Conservation (phyloP, 2,113 vertebrate genomes). For the Nothocercus nigrocapillus region DNA sequence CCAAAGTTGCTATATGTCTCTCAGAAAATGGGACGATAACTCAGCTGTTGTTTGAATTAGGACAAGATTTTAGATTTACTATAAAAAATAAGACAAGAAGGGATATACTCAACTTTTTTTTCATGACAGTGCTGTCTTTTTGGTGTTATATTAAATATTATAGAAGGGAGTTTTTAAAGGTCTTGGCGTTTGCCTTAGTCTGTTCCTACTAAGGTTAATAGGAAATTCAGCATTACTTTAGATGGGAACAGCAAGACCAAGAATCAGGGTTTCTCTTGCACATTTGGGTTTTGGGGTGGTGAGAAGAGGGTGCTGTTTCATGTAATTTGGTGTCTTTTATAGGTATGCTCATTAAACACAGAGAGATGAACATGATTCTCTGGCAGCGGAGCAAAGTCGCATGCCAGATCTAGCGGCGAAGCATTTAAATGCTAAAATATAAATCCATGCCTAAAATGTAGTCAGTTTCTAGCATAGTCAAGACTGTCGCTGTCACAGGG, state of each 20-base stretch:
- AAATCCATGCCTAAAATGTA: not conserved
- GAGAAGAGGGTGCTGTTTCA: not conserved
- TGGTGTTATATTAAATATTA: not conserved
- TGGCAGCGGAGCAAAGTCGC: not conserved
- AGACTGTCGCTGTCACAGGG: not conserved
- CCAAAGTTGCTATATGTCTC: accelerated
- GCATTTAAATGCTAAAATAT: not conserved
- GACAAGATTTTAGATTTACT: not conserved
- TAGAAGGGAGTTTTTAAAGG: not conserved
- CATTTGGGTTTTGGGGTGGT: not conserved
- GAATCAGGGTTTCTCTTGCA: not conserved
- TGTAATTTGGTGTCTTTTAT: not conserved
- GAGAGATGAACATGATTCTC: not conserved
- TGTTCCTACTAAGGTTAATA: not conserved
- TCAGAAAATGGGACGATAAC: not conserved
- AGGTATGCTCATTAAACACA: accelerated
- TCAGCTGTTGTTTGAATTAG: not conserved
- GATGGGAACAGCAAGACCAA: not conserved
- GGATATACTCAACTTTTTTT: not conserved
- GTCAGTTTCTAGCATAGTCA: not conserved
- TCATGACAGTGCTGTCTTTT: not conserved
- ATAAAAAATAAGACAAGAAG: not conserved
- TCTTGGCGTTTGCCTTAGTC: not conserved
- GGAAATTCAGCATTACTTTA: not conserved
- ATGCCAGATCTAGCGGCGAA: not conserved